Conservation (phyloP, 23 tunicate species). For the Trididemnum clinides region DNA sequence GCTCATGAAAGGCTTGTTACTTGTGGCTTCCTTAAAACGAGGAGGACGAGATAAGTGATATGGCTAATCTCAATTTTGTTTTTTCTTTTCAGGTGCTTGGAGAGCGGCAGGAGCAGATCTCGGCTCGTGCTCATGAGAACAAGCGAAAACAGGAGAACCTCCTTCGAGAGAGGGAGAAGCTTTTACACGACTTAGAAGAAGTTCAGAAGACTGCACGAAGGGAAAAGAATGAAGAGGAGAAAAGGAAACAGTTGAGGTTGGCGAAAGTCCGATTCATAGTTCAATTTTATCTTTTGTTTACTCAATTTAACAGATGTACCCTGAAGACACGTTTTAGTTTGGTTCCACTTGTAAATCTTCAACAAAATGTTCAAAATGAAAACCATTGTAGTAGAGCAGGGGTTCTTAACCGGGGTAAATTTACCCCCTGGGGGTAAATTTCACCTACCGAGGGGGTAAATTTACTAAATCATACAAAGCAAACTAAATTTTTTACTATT, state of each 20-base stretch:
- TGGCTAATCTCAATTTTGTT: too few species aligned
- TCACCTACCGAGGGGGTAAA: too few species aligned
- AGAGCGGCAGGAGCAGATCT: slow-evolving; percentile 59
- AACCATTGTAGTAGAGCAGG: too few species aligned
- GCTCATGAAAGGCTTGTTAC: too few species aligned
- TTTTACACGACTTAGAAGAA: slow-evolving; percentile 58
- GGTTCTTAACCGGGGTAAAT: too few species aligned
- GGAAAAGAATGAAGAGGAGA: slow-evolving; percentile 67
- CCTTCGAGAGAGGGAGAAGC: slow-evolving; percentile 70
- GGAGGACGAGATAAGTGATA: too few species aligned
- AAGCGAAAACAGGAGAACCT: slow-evolving; percentile 55
- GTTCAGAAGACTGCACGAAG: slow-evolving; percentile 66
- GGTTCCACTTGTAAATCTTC: too few species aligned
- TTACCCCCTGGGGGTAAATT: too few species aligned
- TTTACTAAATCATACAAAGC: too few species aligned
- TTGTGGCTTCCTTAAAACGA: too few species aligned
- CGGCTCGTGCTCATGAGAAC: slow-evolving; percentile 51
- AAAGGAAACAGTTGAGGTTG: slow-evolving; percentile 46
- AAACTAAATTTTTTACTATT: too few species aligned
- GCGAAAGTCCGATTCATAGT: background rate
- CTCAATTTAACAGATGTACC: background rate
- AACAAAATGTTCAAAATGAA: too few species aligned
- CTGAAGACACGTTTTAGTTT: background rate
- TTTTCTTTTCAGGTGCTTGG: slow-evolving; percentile 46
- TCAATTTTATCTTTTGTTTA: background rate